Conservation (phyloP, 2,113 vertebrate genomes). For the Emydura subglobosa region DNA sequence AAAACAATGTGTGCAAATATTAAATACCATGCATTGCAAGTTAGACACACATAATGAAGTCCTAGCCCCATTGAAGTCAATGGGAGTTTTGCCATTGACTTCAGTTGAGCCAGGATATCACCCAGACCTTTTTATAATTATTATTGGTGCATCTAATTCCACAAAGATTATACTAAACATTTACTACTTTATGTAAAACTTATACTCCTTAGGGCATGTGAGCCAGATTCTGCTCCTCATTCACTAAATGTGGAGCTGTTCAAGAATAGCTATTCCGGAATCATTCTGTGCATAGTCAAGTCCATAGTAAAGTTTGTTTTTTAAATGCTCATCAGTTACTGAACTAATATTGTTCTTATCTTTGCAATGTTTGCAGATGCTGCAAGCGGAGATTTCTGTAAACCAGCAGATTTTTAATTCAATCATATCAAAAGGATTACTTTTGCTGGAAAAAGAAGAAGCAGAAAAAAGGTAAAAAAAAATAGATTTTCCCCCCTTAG, state of each 20-base stretch:
- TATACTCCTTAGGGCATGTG: background rate
- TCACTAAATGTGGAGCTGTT: background rate
- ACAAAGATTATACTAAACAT: background rate
- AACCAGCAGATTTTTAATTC: slow-evolving; percentile 89
- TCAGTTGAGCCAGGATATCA: background rate
- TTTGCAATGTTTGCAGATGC: slow-evolving; percentile 77
- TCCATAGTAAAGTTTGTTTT: background rate
- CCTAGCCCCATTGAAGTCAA: too few species aligned
- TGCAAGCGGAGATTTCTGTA: slow-evolving; percentile 89
- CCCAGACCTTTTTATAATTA: background rate
- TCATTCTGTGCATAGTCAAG: background rate
- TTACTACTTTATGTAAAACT: background rate
- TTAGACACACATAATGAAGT: background rate
- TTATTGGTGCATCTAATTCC: background rate
- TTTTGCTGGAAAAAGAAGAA: slow-evolving; percentile 85
- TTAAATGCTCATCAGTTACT: background rate
- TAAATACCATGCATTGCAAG: background rate
- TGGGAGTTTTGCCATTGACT: too few species aligned
- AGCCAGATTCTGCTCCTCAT: background rate
- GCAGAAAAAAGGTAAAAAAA: slow-evolving; percentile 85
- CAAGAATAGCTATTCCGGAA: background rate
- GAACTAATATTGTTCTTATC: background rate
- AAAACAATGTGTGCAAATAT: background rate
- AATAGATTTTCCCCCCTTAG: background rate
- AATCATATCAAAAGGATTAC: slow-evolving; percentile 85